Evolutionary conservation across 2,113 vertebrate genomes (phyloP).

Genomic region (Aythya baeri): DNA sequence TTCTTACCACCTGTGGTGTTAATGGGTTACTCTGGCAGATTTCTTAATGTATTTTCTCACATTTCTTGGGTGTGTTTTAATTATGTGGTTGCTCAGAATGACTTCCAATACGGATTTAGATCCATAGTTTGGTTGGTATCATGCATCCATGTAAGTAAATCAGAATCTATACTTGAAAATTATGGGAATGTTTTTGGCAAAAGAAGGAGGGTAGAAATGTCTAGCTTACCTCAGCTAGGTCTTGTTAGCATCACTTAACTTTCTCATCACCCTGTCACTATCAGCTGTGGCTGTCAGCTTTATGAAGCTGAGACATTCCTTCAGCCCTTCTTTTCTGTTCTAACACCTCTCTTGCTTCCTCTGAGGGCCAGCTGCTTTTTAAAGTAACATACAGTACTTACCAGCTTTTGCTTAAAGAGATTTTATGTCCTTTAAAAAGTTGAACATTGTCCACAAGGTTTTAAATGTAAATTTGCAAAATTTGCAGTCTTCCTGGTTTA

Average conservation of each 20-base stretch:
- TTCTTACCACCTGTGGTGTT: slow-evolving; percentile 35
- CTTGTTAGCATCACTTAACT: slow-evolving; percentile 5
- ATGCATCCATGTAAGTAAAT: not conserved
- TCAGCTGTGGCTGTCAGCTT: slow-evolving; percentile 29
- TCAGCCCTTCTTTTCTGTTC: slow-evolving; percentile 36
- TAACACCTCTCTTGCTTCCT: not conserved
- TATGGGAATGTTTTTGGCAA: not conserved
- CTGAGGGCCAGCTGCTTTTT: slow-evolving; percentile 16
- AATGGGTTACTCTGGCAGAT: not conserved
- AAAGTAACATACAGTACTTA: not conserved
- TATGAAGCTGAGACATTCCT: slow-evolving; percentile 21
- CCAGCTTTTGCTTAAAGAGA: not conserved
- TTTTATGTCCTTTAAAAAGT: not conserved
- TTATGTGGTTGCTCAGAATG: not conserved
- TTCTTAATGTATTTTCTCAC: slow-evolving; percentile 5
- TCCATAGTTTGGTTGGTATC: not conserved
- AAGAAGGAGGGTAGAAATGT: not conserved
- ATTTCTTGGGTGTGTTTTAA: slow-evolving; percentile 8
- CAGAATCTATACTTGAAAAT: not conserved
- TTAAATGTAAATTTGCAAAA: not conserved
- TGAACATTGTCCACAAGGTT: not conserved
- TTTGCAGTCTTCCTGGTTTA: not conserved
- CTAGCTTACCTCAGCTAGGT: not conserved
- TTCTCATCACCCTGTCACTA: slow-evolving; percentile 21
- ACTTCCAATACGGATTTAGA: not conserved